These are phyloP conservation scores for Tupaia chinensis DNA, from an alignment of 2,113 vertebrate genomes.

Conservation along the genomic window DNA sequence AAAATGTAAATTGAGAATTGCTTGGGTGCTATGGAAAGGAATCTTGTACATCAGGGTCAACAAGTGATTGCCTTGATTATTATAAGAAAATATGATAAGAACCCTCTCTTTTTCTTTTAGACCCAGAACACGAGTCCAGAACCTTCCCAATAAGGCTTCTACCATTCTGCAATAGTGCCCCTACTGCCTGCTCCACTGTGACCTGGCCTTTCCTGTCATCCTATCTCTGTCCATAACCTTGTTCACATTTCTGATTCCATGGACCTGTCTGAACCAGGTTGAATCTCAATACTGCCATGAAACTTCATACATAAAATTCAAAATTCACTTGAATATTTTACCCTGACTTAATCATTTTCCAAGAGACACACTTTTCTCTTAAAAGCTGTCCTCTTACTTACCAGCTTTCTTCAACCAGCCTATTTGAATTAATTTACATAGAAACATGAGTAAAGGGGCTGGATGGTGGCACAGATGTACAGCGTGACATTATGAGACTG, in stretches of 20 bases:
- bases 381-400: not conserved
- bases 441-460: not conserved
- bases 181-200: too few species aligned
- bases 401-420: not conserved
- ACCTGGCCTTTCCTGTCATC: not conserved
- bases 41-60: not conserved
- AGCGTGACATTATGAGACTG: too few species aligned
- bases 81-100: not conserved
- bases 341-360: not conserved
- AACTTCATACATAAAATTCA: not conserved
- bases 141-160: too few species aligned
- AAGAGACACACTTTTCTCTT: not conserved
- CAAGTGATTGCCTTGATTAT: not conserved
- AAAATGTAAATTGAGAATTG: not conserved
- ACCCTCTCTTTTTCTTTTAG: not conserved
- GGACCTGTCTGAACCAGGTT: not conserved
- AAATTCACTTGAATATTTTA: constrained; percentile 9
- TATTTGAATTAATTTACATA: not conserved
- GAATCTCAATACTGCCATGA: not conserved
- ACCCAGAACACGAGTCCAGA: too few species aligned
- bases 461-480: too few species aligned
- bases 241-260: not conserved
- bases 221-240: not conserved
- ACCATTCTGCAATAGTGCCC: too few species aligned
- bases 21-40: not conserved